Conservation (phyloP, 1,140 invertebrate species). For the Bombus waltoni region DNA sequence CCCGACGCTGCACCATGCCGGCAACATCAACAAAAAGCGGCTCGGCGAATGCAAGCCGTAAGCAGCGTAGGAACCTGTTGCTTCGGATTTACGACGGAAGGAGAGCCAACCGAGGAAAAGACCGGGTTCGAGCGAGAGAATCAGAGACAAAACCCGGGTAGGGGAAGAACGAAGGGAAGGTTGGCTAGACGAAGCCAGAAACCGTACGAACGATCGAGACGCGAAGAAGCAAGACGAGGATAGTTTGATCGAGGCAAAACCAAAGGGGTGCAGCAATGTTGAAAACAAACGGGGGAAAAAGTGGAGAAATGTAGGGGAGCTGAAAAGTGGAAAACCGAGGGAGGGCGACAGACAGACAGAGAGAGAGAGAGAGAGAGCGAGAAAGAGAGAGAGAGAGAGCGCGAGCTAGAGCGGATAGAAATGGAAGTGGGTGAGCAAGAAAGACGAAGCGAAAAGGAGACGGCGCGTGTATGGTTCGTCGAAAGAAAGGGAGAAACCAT, state of each 20-base stretch:
- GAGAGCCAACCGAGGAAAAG: constrained; percentile 28
- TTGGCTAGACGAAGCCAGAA: neutral
- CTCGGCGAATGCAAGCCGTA: constrained; percentile 51
- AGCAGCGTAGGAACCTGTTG: constrained; percentile 69
- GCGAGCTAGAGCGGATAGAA: neutral
- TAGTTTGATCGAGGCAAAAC: neutral
- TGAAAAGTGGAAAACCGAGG: neutral
- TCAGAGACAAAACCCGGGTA: neutral
- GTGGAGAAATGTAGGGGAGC: neutral
- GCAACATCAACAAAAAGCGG: constrained; percentile 58
- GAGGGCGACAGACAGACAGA: neutral
- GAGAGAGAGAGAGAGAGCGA: neutral
- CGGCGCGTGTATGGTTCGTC: neutral
- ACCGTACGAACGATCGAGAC: neutral
- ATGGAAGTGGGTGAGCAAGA: constrained; percentile 28
- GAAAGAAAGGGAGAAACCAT: constrained; percentile 10
- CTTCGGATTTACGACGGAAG: constrained; percentile 55
- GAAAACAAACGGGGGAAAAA: neutral
- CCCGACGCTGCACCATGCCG: neutral
- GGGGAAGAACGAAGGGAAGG: neutral
- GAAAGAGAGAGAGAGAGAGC: neutral
- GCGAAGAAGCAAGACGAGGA: neutral
- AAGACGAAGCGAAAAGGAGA: constrained; percentile 20
- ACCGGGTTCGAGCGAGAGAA: constrained; percentile 25
- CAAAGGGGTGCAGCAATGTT: neutral